Evolutionary conservation across 2,113 vertebrate species (phyloP), one percentile per base, ranked within the genome.

Genomic region (Sylvilagus bachmani): DNA sequence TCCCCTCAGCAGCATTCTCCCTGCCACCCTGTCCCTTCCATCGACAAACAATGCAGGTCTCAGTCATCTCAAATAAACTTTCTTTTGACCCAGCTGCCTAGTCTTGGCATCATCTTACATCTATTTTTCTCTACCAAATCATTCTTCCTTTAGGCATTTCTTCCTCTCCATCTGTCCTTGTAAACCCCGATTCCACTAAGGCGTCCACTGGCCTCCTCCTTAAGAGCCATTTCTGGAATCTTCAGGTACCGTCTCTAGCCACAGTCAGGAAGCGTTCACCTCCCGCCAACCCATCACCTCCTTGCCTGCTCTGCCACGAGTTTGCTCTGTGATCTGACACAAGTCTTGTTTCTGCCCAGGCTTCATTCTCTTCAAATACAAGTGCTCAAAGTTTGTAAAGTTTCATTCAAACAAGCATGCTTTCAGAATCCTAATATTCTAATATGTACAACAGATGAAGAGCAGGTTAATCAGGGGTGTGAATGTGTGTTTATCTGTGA

Each of bases 1-100:
- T 74, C 93, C 91, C 2, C 88, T 87, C 89, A 95, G 74, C 83
- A 91, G 62, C 67, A 86, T 93, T 97, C 89, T 96, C 92, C 97
- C 95, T 93, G 88, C 86, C 53, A 80, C 88, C 93, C 74, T 94
- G 69, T 86, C 64, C 29, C 66, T 22, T 79, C 22, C 92, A 61
- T 16, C n/a, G 44, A 10, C 16, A 93, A 24, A 24, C 29, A 44
- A 53, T 78, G 29, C 21, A 66, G 33, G 10, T 67, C 29, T 91
- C 27, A 27, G 2, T 55, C 51, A 33, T 64, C 88, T 77, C 64
- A 70, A 44, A 38, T 36, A 89, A 38, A 29, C 12, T 31, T 85
- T 49, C 17, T 7, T 12, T 79, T 64, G 55, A 55, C 12, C 29
- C 49, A 58, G n/a, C 5, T 51, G 67, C 44, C 16, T 27, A n/a